Conservation (phyloP, 1,140 invertebrate genomes). For the Saxidomus purpurata region DNA sequence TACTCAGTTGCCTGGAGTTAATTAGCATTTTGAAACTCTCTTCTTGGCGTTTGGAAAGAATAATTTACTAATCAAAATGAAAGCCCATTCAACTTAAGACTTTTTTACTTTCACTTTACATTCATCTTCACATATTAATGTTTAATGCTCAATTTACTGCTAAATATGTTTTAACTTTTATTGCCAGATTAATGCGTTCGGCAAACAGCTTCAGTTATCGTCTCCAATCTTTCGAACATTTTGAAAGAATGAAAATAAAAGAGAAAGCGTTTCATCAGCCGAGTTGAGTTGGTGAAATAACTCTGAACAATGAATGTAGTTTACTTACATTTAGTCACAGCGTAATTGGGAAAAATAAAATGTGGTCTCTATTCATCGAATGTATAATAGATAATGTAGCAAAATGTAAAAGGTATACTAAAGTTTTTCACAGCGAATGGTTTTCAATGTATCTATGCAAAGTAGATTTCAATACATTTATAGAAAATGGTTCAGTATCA, state of each 20-base stretch:
- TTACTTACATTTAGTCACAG: conserved; percentile 20
- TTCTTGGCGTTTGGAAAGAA: no score
- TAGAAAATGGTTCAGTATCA: conserved; percentile 30
- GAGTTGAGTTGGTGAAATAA: conserved; percentile 26
- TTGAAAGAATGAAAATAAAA: conserved; percentile 28
- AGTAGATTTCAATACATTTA: conserved; percentile 46
- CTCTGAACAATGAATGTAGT: conserved; percentile 3
- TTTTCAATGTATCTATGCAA: conserved; percentile 53
- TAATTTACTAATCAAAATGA: no score
- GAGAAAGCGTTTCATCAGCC: neutral
- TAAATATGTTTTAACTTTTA: neutral
- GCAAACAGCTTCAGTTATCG: conserved; percentile 5
- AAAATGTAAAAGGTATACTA: conserved; percentile 45
- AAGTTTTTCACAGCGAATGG: conserved; percentile 35
- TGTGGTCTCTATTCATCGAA: conserved; percentile 20
- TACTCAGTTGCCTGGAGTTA: no score
- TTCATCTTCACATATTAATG: neutral
- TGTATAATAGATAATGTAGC: conserved; percentile 48
- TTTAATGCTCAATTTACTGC: conserved; percentile 7
- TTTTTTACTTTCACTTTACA: neutral
- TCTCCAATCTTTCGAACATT: neutral
- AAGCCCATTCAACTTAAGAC: neutral
- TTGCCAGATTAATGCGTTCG: neutral
- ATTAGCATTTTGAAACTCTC: no score
- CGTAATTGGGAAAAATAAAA: conserved; percentile 32